Evolutionary conservation across 2,888 invertebrate species (phyloP).

Genomic region (Clivina fossor): DNA sequence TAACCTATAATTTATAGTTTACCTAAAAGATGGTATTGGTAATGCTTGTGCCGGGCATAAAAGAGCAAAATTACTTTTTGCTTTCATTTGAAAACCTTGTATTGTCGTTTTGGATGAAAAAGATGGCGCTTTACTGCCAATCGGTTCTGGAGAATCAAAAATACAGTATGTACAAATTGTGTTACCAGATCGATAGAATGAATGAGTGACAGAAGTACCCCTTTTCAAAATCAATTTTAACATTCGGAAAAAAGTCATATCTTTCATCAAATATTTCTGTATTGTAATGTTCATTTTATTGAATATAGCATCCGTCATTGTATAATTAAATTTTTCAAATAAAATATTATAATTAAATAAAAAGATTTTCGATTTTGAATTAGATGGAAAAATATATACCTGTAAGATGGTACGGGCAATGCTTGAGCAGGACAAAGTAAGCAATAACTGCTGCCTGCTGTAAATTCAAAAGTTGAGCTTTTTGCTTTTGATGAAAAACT

Average conservation of each 20-base stretch:
- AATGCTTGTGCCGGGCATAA: conserved; percentile 69
- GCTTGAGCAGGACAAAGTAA: conserved; percentile 68
- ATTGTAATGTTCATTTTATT: too few species aligned
- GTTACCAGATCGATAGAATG: conserved; percentile 68
- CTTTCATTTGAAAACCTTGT: conserved; percentile 51
- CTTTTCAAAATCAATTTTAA: too few species aligned
- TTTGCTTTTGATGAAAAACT: conserved; percentile 55
- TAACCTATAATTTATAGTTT: conserved; percentile 47
- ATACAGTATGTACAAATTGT: conserved; percentile 61
- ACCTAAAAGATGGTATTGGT: conserved; percentile 74
- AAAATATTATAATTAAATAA: too few species aligned
- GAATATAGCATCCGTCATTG: too few species aligned
- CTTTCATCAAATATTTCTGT: too few species aligned
- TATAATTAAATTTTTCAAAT: too few species aligned
- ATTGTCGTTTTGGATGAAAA: conserved; percentile 50
- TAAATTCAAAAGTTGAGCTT: conserved; percentile 61
- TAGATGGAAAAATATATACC: too few species aligned
- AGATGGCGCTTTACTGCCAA: conserved; percentile 74
- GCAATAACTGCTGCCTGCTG: conserved; percentile 55
- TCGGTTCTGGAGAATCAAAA: conserved; percentile 62
- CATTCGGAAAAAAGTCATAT: too few species aligned
- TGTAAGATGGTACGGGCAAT: conserved; percentile 71
- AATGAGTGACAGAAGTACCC: too few species aligned
- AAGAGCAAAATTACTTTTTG: conserved; percentile 57
- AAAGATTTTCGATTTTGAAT: too few species aligned